phyloP scores from a whole-genome alignment of 2,888 invertebrate species.

The Caenorhabditis sp. region DNA sequence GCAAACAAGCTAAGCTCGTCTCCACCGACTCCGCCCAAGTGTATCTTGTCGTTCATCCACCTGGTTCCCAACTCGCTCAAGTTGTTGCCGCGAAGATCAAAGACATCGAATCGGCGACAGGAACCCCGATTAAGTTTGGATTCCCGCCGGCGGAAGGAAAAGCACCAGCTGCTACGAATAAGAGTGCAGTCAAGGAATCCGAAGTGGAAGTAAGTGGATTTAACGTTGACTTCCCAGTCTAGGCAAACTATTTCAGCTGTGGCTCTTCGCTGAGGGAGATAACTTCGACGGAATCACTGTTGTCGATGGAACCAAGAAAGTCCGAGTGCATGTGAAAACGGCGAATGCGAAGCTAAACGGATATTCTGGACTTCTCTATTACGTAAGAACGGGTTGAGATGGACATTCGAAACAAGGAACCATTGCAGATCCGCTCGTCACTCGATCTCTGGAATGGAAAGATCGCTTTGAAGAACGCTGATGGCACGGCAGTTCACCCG shows the following conservation, averaged over 20 bases:
- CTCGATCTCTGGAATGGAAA: constrained; percentile 63
- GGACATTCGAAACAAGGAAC: not conserved
- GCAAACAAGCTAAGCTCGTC: constrained; percentile 83
- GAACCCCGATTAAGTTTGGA: constrained; percentile 62
- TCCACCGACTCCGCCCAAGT: constrained; percentile 69
- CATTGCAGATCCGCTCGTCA: constrained; percentile 61
- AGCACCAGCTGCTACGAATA: constrained; percentile 56
- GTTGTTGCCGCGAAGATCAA: constrained; percentile 55
- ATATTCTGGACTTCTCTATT: constrained; percentile 50
- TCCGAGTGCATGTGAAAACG: constrained; percentile 38
- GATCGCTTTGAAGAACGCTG: constrained; percentile 36
- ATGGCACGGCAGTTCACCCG: constrained; percentile 58
- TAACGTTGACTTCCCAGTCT: too few relatives aligned
- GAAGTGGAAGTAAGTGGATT: too few relatives aligned
- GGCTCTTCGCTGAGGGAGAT: constrained; percentile 59
- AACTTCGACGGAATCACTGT: constrained; percentile 49
- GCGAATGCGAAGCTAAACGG: constrained; percentile 38
- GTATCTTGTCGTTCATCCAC: constrained; percentile 63
- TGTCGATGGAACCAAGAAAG: constrained; percentile 49
- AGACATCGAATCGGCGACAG: constrained; percentile 54
- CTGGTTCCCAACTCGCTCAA: constrained; percentile 58
- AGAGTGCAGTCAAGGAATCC: constrained; percentile 68
- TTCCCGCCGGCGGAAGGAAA: constrained; percentile 49
- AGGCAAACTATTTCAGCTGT: too few relatives aligned
- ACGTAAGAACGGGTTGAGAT: constrained; percentile 23